Evolutionary conservation across 2,888 invertebrate genomes (phyloP).

Genomic region (Melanotus villosus): DNA sequence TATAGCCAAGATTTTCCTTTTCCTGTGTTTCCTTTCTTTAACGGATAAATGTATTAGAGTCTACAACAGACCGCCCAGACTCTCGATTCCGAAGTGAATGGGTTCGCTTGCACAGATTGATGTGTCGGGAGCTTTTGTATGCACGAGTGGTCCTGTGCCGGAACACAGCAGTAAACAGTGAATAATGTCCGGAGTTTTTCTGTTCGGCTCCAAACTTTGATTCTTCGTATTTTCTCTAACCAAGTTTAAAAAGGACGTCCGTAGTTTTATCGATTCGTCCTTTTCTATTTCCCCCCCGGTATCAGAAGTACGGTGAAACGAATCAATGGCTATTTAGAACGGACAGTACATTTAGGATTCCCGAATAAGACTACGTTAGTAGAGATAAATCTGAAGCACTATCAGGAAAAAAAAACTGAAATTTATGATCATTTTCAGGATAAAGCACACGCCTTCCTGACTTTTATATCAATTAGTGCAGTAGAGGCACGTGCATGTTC

Average conservation of each 20-base stretch:
- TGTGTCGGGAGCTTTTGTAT: slow-evolving; percentile 60
- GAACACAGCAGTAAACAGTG: slow-evolving; percentile 60
- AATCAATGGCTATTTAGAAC: not conserved
- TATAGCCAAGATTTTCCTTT: slow-evolving; percentile 16
- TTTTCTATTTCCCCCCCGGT: slow-evolving; percentile 23
- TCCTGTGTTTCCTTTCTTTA: slow-evolving; percentile 27
- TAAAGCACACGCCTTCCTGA: not conserved
- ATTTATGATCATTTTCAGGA: no score
- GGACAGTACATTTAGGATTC: slow-evolving; percentile 23
- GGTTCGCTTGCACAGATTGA: slow-evolving; percentile 51
- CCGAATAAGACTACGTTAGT: not conserved
- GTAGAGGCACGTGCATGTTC: slow-evolving; percentile 25
- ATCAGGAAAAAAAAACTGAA: no score
- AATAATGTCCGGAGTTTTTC: slow-evolving; percentile 58
- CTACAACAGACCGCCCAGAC: slow-evolving; percentile 25
- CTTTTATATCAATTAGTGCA: slow-evolving; percentile 31
- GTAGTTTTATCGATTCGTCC: slow-evolving; percentile 24
- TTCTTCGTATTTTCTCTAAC: slow-evolving; percentile 44
- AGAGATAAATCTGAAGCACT: slow-evolving; percentile 24
- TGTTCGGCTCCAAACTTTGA: slow-evolving; percentile 54
- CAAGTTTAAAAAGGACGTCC: slow-evolving; percentile 32
- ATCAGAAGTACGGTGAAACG: slow-evolving; percentile 28
- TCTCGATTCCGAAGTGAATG: slow-evolving; percentile 47
- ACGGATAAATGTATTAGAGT: slow-evolving; percentile 24
- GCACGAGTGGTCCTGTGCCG: slow-evolving; percentile 61